phyloP scores from a whole-genome alignment of 2,888 invertebrate genomes.

The Prionchulus punctatus region DNA sequence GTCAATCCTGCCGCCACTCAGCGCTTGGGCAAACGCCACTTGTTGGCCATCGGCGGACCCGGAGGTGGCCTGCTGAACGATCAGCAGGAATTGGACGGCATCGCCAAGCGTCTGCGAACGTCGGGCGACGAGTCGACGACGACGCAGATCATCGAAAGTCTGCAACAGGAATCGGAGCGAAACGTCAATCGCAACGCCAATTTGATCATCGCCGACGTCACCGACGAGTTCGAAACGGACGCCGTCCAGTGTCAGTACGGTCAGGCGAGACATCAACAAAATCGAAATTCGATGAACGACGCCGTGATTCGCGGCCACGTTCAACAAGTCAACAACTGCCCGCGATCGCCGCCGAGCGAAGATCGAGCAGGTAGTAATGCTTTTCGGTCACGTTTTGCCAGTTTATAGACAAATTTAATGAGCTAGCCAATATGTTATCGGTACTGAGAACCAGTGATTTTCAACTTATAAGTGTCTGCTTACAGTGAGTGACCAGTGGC shows the following conservation, averaged over 20 bases:
- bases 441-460: too few species aligned
- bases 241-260: background rate
- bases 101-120: background rate
- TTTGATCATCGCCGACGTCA: conserved; percentile 24
- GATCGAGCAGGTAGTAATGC: too few species aligned
- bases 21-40: background rate
- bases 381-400: too few species aligned
- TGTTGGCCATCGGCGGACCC: background rate
- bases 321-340: too few species aligned
- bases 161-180: background rate
- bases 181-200: conserved; percentile 8
- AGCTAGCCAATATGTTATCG: too few species aligned
- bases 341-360: too few species aligned
- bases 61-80: background rate
- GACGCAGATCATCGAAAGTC: background rate
- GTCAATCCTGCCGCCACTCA: background rate
- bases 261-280: background rate
- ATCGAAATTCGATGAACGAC: too few species aligned
- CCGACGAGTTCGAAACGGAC: conserved; percentile 15
- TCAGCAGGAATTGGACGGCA: background rate
- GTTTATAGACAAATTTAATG: too few species aligned
- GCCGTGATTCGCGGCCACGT: too few species aligned
- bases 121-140: background rate
- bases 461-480: too few species aligned
- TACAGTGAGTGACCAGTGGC: too few species aligned